A percentile compares a stretch with the other conserved stretches of the same genome.
phyloP scores from a whole-genome alignment of 2,888 invertebrate species.

The Chorisops tibialis region DNA sequence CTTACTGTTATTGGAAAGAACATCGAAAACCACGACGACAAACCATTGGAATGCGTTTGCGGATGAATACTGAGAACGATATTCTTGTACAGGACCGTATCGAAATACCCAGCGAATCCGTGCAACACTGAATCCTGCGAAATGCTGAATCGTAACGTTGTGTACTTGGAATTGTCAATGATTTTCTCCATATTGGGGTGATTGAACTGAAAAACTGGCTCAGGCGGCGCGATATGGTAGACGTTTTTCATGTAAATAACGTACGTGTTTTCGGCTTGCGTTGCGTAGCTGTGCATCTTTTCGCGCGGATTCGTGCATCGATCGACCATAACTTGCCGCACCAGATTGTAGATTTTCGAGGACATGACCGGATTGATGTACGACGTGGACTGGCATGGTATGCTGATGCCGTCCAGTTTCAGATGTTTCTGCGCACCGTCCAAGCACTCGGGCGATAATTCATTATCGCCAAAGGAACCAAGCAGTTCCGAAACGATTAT shows the following conservation, averaged over 20 bases:
- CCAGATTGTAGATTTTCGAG: constrained; percentile 70
- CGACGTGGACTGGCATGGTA: constrained; percentile 86
- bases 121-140: constrained; percentile 78
- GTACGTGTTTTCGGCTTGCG: constrained; percentile 74
- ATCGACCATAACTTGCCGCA: constrained; percentile 22
- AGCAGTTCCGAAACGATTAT: constrained; percentile 93
- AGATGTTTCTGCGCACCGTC: constrained; percentile 89
- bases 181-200: constrained; percentile 78
- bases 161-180: constrained; percentile 71
- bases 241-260: constrained; percentile 72
- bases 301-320: constrained; percentile 53
- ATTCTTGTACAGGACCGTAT: constrained; percentile 79
- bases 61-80: constrained; percentile 88
- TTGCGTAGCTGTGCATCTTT: constrained; percentile 39
- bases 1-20: constrained; percentile 83
- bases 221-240: constrained; percentile 47
- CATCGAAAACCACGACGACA: constrained; percentile 99
- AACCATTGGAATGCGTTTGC: constrained; percentile 79
- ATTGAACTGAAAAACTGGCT: constrained; percentile 73
- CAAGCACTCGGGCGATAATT: constrained; percentile 95
- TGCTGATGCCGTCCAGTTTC: constrained; percentile 83
- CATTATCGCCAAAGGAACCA: constrained; percentile 98
- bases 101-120: constrained; percentile 96
- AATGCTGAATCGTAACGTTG: constrained; percentile 65
- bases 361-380: constrained; percentile 92